Conservation (phyloP, 1,140 invertebrate genomes). For the Sitodiplosis mosellana region DNA sequence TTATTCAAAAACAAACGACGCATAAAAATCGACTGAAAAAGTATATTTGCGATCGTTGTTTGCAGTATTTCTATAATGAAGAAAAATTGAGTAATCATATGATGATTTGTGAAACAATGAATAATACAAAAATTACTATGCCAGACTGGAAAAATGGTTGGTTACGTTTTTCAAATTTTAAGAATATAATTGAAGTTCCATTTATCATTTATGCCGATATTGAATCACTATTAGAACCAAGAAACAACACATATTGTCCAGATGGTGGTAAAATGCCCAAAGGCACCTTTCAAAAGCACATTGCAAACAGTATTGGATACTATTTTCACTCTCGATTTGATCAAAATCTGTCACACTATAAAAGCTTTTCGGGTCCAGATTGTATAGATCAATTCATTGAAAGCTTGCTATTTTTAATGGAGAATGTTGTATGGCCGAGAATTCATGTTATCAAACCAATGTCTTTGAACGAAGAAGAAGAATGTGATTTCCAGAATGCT, state of each 20-base stretch:
- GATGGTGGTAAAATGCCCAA: conserved; percentile 1
- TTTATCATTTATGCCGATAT: conserved; percentile 21
- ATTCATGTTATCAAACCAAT: conserved; percentile 9
- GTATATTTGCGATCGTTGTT: conserved; percentile 15
- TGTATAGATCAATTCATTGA: conserved; percentile 12
- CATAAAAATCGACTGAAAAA: conserved; percentile 7
- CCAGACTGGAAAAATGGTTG: conserved; percentile 1
- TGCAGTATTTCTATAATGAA: conserved; percentile 10
- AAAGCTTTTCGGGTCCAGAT: conserved; percentile 12
- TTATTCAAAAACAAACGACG: conserved; percentile 13
- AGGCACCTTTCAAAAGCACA: conserved; percentile 16
- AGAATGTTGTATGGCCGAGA: conserved; percentile 7
- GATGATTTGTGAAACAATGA: conserved; percentile 1
- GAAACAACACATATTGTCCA: conserved; percentile 2
- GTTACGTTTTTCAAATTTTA: conserved; percentile 6
- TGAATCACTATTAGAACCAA: conserved; percentile 12
- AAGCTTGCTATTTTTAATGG: conserved; percentile 7
- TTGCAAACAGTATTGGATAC: conserved; percentile 13
- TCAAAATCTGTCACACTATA: conserved; percentile 10
- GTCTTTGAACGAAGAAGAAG: conserved; percentile 8
- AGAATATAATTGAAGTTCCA: conserved; percentile 11
- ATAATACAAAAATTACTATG: conserved; percentile 2
- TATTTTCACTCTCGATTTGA: conserved; percentile 16
- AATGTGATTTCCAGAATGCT: conserved; percentile 1
- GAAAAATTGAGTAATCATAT: conserved; percentile 10